These are phyloP conservation scores for Tychaedon coryphoeus DNA, from an alignment of 2,113 vertebrate genomes.

Conservation along the genomic window DNA sequence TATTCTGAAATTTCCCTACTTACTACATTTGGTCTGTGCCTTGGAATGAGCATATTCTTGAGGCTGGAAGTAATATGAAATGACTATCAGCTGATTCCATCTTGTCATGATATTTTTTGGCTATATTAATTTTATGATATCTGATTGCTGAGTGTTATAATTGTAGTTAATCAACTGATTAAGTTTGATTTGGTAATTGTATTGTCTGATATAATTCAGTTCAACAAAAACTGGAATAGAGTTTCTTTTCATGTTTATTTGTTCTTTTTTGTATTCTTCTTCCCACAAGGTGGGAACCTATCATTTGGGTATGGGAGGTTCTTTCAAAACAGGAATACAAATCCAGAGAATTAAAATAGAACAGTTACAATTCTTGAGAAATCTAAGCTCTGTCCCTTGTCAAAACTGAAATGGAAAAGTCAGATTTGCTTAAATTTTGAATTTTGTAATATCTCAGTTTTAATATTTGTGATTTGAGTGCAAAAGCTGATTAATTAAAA, in stretches of 20 bases:
- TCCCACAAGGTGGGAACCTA: neutral
- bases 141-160: neutral
- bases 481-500: neutral
- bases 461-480: neutral
- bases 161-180: neutral
- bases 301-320: neutral
- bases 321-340: neutral
- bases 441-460: neutral
- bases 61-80: neutral
- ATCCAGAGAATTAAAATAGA: neutral
- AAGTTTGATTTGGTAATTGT: neutral
- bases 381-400: neutral
- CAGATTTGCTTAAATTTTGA: neutral
- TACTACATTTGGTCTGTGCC: no score
- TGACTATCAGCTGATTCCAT: no score
- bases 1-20: neutral
- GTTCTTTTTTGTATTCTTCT: neutral
- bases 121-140: neutral
- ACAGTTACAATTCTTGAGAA: neutral
- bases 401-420: neutral
- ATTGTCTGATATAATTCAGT: neutral
- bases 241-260: neutral
- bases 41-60: neutral
- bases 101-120: neutral
- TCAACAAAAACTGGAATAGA: neutral